Percentiles rank a stretch among this genome's conserved stretches.
Conservation (phyloP, 2,797 vertebrate genomes). For the Acropternis orthonyx region DNA sequence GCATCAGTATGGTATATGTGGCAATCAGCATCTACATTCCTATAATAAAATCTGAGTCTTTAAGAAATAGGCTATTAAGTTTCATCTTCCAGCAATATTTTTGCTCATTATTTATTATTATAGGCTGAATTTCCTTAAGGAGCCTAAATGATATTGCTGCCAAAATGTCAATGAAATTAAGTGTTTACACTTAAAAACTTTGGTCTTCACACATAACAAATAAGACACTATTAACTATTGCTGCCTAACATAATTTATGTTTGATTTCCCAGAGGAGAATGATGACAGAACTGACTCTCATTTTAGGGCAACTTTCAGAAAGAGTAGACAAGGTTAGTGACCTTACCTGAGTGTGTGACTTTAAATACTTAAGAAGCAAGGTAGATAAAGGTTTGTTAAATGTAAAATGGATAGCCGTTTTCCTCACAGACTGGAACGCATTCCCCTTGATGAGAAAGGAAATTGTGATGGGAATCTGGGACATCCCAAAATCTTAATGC, state of each 20-base stretch:
- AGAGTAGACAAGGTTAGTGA: background rate
- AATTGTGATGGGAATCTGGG: slow-evolving; percentile 63
- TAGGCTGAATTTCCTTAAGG: background rate
- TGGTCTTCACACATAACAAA: slow-evolving; percentile 31
- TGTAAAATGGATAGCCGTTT: slow-evolving; percentile 30
- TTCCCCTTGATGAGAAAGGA: slow-evolving; percentile 26
- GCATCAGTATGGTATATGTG: background rate
- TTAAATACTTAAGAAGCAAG: slow-evolving; percentile 7
- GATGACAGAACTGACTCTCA: background rate
- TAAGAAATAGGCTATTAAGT: background rate
- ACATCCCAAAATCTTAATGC: slow-evolving; percentile 29
- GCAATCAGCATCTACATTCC: background rate
- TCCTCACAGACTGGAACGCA: background rate
- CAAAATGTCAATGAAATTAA: slow-evolving; percentile 14
- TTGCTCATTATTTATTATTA: slow-evolving; percentile 25
- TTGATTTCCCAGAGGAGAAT: background rate
- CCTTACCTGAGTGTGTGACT: background rate
- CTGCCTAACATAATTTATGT: background rate
- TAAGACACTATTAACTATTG: background rate
- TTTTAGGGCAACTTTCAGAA: background rate
- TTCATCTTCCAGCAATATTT: background rate
- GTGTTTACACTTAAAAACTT: background rate
- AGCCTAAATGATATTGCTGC: background rate
- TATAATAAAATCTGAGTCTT: background rate
- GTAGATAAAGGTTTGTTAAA: slow-evolving; percentile 36